Base-by-base conservation (phyloP, 2,797 vertebrate species). In the Melopsittacus undulatus region DNA sequence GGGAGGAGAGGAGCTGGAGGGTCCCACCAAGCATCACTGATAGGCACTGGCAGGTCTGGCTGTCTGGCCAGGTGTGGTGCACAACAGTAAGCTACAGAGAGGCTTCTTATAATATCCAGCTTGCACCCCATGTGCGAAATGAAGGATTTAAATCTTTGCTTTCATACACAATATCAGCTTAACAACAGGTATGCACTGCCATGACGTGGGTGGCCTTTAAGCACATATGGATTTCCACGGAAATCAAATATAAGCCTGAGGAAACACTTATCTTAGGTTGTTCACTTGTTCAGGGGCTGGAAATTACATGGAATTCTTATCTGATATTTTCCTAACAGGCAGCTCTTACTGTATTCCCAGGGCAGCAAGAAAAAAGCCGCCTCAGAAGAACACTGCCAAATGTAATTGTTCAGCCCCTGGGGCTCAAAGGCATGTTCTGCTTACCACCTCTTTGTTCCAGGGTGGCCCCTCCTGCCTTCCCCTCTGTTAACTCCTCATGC, bases 261-360 rank as follows among this genome's bases (percentile, higher is more conserved):
- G 97, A 97, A 97, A 96, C 91, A 93, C 95, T 97, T 97, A 96
- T 95, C 96, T 93, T 54, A 70, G 82, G 91, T 95, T 92, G 94
- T 97, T 97, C 97, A 97, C 96, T 97, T 97, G 94, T 97, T 97
- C 96, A 68, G 84, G 91, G 94, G 92, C 76, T 97, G 95, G 95
- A 97, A 97, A 97, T 97, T 94, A 97, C 93, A 95, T 90, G 92
- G 96, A 95, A 97, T 97, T 94, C 96, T 97, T 98, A 97, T 97
- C 97, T 96, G 97, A 97, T 97, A 95, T 95, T 93, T 96, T 97
- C 87, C 89, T 97, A 94, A 96, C 97, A 97, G 95, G 90, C 94
- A 97, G 78, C 75, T 86, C 92, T 91, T 93, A 92, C 95, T 87
- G 81, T 90, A 96, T 97, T 97, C 96, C 93, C 83, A 36, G 73